Conservation (phyloP, 2,797 vertebrate species). For the Pseudochirops corinnae region DNA sequence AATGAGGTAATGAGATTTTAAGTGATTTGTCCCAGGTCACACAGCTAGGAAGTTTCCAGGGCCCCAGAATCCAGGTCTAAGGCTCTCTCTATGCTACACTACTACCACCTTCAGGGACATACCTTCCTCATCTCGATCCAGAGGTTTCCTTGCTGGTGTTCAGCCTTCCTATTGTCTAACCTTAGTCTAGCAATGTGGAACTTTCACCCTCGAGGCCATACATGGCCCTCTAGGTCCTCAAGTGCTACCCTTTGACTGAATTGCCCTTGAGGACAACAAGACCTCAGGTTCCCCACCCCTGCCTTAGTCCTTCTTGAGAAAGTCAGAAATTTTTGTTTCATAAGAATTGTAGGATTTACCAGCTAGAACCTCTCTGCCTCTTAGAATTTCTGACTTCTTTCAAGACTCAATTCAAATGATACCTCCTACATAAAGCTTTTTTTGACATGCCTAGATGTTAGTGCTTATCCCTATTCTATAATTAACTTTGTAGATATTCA, state of each 20-base stretch:
- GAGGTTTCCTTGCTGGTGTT: fast-evolving
- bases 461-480: not conserved
- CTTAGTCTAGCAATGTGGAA: not conserved
- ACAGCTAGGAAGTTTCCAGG: not conserved
- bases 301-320: not conserved
- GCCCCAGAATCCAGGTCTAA: not conserved
- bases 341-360: not conserved
- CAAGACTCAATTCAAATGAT: not conserved
- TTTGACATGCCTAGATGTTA: not conserved
- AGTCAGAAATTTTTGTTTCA: not conserved
- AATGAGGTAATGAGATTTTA: not conserved
- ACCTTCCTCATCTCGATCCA: not conserved
- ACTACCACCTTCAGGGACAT: not conserved
- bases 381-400: not conserved
- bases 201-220: too few species aligned
- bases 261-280: too few species aligned
- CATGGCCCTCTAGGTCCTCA: too few species aligned
- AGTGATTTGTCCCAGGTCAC: not conserved
- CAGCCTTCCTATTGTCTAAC: not conserved
- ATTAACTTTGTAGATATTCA: not conserved
- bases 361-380: not conserved
- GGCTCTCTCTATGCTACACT: not conserved
- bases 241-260: too few species aligned
- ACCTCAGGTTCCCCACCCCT: too few species aligned
- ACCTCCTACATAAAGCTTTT: not conserved